These are phyloP conservation scores for Goniozus legneri DNA, from an alignment of 1,140 invertebrate genomes.

Conservation along the genomic window DNA sequence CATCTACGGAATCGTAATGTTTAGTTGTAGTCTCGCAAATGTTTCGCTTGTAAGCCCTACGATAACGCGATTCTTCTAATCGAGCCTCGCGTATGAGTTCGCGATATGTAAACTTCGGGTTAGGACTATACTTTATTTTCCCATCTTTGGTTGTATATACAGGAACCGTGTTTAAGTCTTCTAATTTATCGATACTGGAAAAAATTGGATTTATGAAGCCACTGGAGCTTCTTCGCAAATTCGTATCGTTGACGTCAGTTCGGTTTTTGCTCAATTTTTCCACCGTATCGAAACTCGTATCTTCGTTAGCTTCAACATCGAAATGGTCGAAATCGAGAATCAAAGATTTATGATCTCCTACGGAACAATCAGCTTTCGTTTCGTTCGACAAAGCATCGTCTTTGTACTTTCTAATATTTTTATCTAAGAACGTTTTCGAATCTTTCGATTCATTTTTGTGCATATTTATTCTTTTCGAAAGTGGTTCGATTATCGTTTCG, in stretches of 20 bases:
- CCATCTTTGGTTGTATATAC: constrained; percentile 52
- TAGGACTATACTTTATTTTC: constrained; percentile 51
- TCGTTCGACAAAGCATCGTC: not conserved
- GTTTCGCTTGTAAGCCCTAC: too few species aligned
- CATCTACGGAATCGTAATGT: not conserved
- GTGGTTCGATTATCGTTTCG: not conserved
- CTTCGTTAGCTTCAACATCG: constrained; percentile 20
- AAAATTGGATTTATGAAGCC: constrained; percentile 44
- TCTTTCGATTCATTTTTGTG: not conserved
- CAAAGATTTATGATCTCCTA: constrained; percentile 6
- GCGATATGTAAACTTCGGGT: constrained; percentile 44
- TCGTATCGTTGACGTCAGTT: constrained; percentile 1
- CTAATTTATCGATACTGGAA: constrained; percentile 28
- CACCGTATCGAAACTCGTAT: not conserved
- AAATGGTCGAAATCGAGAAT: constrained; percentile 31
- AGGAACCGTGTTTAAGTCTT: constrained; percentile 46
- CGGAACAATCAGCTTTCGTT: not conserved
- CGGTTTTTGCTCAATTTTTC: constrained; percentile 1
- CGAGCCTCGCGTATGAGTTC: constrained; percentile 38
- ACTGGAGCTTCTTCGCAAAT: constrained; percentile 15
- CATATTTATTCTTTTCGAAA: not conserved
- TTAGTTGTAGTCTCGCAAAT: not conserved
- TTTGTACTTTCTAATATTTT: not conserved
- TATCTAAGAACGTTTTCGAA: not conserved
- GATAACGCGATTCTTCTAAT: constrained; percentile 29